A percentile compares a stretch with the other conserved stretches of the same genome.
These are phyloP conservation scores for Astropecten irregularis DNA, from an alignment of 53 echinoderm and acorn worm genomes.

Conservation along the genomic window DNA sequence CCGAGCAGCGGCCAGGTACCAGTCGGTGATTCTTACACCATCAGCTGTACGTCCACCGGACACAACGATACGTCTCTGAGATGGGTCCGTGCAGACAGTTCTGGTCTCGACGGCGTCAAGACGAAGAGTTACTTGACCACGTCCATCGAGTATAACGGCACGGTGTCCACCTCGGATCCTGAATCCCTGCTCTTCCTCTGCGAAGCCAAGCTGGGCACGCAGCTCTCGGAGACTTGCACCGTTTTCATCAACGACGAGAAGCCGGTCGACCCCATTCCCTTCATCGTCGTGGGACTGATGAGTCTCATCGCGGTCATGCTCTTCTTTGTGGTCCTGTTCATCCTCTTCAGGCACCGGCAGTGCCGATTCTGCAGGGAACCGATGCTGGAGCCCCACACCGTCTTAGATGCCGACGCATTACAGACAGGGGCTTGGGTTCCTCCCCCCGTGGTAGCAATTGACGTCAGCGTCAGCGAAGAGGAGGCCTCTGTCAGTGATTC, in stretches of 20 bases:
- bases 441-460: constrained; percentile 38
- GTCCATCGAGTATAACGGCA: not conserved
- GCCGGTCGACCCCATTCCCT: constrained; percentile 27
- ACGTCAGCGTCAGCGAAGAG: constrained; percentile 4
- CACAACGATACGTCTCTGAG: constrained; percentile 11
- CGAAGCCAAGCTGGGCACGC: not conserved
- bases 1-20: not conserved
- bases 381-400: constrained; percentile 67
- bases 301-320: constrained; percentile 79
- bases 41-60: constrained; percentile 18
- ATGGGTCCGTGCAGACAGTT: not conserved
- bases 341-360: constrained; percentile 76
- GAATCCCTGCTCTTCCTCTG: not conserved
- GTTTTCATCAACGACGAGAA: not conserved
- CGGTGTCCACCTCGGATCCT: not conserved
- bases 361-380: constrained; percentile 72
- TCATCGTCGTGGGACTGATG: constrained; percentile 76
- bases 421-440: constrained; percentile 33
- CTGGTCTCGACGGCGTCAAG: not conserved
- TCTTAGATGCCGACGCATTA: constrained; percentile 41
- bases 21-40: not conserved
- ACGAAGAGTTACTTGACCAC: not conserved
- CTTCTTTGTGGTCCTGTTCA: constrained; percentile 73
- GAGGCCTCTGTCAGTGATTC: not conserved
- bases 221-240: not conserved